phyloP scores from a whole-genome alignment of 2,113 vertebrate species.

The Speoplatyrhinus poulsoni region DNA sequence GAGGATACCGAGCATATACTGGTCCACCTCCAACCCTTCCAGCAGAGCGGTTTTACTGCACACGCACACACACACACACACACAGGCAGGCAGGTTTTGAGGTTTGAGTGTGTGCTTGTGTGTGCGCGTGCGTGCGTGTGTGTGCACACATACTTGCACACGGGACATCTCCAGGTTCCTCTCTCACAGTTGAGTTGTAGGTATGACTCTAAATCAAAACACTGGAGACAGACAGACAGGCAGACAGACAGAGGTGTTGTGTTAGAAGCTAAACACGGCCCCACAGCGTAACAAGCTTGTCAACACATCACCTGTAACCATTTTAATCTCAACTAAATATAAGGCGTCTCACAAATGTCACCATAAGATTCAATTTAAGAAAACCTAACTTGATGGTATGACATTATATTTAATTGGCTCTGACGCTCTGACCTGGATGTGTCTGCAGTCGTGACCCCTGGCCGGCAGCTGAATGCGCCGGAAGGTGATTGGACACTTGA shows the following conservation, averaged over 20 bases:
- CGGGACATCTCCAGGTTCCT: constrained; percentile 82
- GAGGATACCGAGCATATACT: constrained; percentile 94
- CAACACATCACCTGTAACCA: not conserved
- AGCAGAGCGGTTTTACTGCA: constrained; percentile 89
- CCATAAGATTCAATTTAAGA: too few species aligned
- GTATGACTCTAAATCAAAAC: constrained; percentile 88
- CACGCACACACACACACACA: constrained; percentile 17
- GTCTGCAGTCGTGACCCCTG: constrained; percentile 87
- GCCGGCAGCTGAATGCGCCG: constrained; percentile 92
- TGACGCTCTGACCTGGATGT: constrained; percentile 61
- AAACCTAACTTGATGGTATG: not conserved
- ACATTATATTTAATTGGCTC: constrained; percentile 14
- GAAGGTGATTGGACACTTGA: constrained; percentile 96
- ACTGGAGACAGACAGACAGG: constrained; percentile 60
- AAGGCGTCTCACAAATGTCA: too few species aligned
- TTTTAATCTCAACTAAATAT: too few species aligned
- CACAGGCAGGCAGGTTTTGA: not conserved
- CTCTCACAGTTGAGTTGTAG: constrained; percentile 81
- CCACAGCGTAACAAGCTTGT: too few species aligned
- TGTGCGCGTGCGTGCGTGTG: not conserved
- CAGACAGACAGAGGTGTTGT: not conserved
- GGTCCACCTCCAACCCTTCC: constrained; percentile 93
- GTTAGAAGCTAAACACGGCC: too few species aligned
- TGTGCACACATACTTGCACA: constrained; percentile 74
- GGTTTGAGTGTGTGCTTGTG: not conserved